Evolutionary conservation across 2,797 vertebrate genomes (phyloP).

Genomic region (Loriculus beryllinus): DNA sequence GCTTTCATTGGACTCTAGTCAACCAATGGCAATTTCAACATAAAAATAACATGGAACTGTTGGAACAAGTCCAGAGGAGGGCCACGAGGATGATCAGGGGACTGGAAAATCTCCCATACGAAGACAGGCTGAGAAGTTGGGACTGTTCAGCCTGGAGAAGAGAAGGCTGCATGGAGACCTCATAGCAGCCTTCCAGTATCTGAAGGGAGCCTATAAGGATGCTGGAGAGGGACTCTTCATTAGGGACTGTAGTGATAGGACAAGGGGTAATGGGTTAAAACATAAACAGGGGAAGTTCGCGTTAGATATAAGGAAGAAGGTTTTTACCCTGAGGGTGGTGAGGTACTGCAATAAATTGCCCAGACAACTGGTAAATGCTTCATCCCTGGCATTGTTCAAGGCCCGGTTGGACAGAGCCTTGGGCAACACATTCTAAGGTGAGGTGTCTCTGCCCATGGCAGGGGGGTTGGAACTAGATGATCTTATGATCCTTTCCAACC

Average conservation of each 20-base stretch:
- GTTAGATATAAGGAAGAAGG: not conserved
- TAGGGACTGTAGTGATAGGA: not conserved
- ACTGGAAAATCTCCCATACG: no score
- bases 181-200: not conserved
- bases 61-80: no score
- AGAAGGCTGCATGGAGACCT: not conserved
- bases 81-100: no score
- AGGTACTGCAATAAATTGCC: not conserved
- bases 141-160: not conserved
- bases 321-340: not conserved
- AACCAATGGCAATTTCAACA: not conserved
- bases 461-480: not conserved
- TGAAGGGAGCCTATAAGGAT: not conserved
- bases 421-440: not conserved
- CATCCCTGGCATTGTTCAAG: not conserved
- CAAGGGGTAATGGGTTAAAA: not conserved
- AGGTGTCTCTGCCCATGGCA: not conserved
- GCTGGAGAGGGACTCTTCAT: not conserved
- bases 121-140: not conserved
- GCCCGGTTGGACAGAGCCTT: not conserved
- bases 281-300: not conserved
- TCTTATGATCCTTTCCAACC: not conserved
- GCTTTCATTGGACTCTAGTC: not conserved
- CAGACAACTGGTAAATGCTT: not conserved
- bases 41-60: no score